Percentiles rank a stretch among this genome's conserved stretches.
Conservation (phyloP, 2,113 vertebrate genomes). For the Hemibagrus wyckioides region DNA sequence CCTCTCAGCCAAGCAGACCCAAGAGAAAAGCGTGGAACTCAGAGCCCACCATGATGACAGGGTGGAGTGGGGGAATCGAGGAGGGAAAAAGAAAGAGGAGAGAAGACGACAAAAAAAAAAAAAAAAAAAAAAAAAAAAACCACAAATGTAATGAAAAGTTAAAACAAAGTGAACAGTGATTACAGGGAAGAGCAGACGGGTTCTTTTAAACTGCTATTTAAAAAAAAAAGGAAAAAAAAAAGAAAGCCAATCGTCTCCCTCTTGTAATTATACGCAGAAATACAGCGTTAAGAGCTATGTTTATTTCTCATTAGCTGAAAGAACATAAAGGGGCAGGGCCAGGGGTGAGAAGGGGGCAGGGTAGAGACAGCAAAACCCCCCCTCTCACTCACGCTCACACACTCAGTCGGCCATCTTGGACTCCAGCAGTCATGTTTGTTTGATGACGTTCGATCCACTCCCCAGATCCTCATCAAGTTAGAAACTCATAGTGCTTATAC, state of each 20-base stretch:
- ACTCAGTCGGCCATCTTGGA: constrained; percentile 53
- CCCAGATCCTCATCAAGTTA: constrained; percentile 35
- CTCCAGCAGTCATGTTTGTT: constrained; percentile 64
- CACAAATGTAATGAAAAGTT: constrained; percentile 55
- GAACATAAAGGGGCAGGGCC: constrained; percentile 64
- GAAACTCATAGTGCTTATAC: constrained; percentile 55
- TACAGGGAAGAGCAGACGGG: constrained; percentile 69
- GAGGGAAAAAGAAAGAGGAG: too few species aligned
- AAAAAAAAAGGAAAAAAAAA: constrained; percentile 20
- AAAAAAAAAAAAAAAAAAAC: constrained; percentile 56
- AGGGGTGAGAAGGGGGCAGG: constrained; percentile 50
- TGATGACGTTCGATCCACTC: not conserved
- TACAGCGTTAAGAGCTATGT: constrained; percentile 53
- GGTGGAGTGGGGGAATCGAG: not conserved
- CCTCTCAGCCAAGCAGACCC: not conserved
- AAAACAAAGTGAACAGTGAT: constrained; percentile 67
- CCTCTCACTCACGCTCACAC: constrained; percentile 77
- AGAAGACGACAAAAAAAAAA: too few species aligned
- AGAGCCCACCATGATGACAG: constrained; percentile 14
- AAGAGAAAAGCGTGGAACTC: constrained; percentile 5
- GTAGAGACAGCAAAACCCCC: constrained; percentile 79
- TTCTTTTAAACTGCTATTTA: constrained; percentile 74
- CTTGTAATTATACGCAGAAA: constrained; percentile 38
- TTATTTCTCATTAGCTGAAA: constrained; percentile 58
- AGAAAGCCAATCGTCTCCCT: constrained; percentile 47